Evolutionary conservation across 2,888 invertebrate species (phyloP), one percentile per base, ranked within the genome.

Genomic region (Tryphoninae sp.): DNA sequence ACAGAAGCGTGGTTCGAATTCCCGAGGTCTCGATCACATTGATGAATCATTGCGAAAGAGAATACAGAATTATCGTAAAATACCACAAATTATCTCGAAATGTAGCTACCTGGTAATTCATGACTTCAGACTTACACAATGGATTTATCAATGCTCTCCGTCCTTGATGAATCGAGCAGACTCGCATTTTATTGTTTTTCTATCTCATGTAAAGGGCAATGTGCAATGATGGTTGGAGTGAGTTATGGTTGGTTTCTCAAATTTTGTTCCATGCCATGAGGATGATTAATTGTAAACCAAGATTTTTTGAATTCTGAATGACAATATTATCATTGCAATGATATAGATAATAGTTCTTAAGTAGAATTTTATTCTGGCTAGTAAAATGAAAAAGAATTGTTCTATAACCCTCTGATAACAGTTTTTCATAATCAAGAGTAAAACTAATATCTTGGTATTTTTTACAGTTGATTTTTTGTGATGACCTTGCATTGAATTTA

Each of bases 71-170:
- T 40, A 51, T 49, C 67, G 64, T 59, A 33, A 68, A 61, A 59
- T 76, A 76, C 58, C 49, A 59, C 6, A 33, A 73, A 81, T 80
- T 77, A 77, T 26, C 62, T 23, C 69, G 74, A 58, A 80, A 49
- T 72, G 77, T 71, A 23, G 76, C 67, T 55, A 68, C 68, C 68
- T 71, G 62, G 72, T 79, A 85, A 82, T 73, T 80, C 79, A 67
- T 83, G 77, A 78, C 73, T 83, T 80, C 72, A 79, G 67, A 80
- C 79, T 85, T 84, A 80, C 84, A 85, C 84, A 84, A 85, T 78
- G 71, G 40, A 59, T 82, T 76, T 45, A 45, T 45, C 45, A 13
- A 45, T 13, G 11, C 11, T 45, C 13, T 45, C 2, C 7, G 45
- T 45, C 45, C 45, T 45, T 13, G 45, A 45, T 1, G 13, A 45